phyloP scores from a whole-genome alignment of 1,140 invertebrate genomes.

The Mercenaria mercenaria region DNA sequence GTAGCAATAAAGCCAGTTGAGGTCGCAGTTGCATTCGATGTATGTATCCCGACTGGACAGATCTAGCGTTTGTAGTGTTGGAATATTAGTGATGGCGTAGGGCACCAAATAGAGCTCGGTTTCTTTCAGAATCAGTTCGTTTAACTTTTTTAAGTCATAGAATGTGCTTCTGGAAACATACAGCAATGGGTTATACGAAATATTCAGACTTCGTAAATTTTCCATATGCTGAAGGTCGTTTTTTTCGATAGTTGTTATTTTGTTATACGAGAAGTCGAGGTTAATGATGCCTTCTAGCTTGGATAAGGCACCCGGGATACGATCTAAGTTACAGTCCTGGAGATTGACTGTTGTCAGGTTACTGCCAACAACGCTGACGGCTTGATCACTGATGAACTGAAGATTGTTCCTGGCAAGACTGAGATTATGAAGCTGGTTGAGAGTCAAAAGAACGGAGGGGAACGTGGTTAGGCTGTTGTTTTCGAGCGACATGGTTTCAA shows the following conservation, averaged over 20 bases:
- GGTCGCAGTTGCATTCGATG: conserved; percentile 65
- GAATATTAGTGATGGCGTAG: conserved; percentile 31
- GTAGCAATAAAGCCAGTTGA: conserved; percentile 49
- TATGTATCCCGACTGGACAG: background rate
- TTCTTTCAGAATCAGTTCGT: conserved; percentile 24
- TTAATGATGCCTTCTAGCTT: conserved; percentile 14
- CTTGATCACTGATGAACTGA: conserved; percentile 45
- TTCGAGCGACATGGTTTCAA: conserved; percentile 45
- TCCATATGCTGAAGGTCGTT: conserved; percentile 52
- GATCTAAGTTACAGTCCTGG: conserved; percentile 36
- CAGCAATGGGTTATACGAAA: conserved; percentile 27
- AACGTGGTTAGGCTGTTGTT: conserved; percentile 52
- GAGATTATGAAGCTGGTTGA: conserved; percentile 19
- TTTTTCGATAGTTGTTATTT: conserved; percentile 54
- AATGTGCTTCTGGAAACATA: conserved; percentile 61
- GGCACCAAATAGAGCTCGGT: conserved; percentile 36
- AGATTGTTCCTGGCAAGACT: conserved; percentile 57
- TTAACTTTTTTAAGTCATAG: background rate
- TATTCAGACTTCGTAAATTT: background rate
- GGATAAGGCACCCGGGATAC: conserved; percentile 54
- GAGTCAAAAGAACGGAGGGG: conserved; percentile 46
- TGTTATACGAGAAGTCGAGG: conserved; percentile 54
- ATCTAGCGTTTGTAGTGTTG: background rate
- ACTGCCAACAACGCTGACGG: conserved; percentile 24
- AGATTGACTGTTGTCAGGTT: conserved; percentile 51